A percentile compares a stretch with the other conserved stretches of the same genome.
Evolutionary conservation across 2,113 vertebrate genomes (phyloP).

Genomic region (Aythya baeri): DNA sequence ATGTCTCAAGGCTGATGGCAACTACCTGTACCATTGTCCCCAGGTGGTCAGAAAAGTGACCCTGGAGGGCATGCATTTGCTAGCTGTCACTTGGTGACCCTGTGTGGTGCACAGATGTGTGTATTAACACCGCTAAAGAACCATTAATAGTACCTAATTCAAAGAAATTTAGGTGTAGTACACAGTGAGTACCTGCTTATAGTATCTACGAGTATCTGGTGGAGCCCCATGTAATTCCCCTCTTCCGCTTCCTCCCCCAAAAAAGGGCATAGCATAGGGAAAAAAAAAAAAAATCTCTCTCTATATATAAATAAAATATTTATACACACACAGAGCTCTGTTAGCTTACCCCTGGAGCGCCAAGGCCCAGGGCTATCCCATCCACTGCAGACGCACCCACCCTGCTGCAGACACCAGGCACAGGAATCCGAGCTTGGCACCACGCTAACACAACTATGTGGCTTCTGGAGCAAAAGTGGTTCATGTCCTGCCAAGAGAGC

Average conservation of each 20-base stretch:
- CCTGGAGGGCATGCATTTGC: background rate
- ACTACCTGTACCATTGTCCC: background rate
- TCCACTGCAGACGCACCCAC: background rate
- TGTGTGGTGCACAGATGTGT: background rate
- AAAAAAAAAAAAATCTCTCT: background rate
- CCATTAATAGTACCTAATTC: background rate
- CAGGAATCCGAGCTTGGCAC: constrained; percentile 4
- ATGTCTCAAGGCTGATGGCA: background rate
- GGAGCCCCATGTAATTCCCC: background rate
- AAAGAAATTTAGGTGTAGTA: background rate
- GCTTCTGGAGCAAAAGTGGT: constrained; percentile 41
- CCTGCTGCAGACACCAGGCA: background rate
- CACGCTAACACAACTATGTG: background rate
- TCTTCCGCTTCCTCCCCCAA: background rate
- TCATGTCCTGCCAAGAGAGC: constrained; percentile 11
- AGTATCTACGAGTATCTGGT: background rate
- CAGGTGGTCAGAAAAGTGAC: background rate
- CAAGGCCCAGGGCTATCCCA: background rate
- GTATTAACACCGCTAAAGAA: background rate
- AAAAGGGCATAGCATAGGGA: background rate
- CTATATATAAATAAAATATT: too few relatives aligned
- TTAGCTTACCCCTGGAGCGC: background rate
- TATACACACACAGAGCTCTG: background rate
- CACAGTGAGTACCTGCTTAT: background rate
- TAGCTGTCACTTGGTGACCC: background rate